A percentile compares a stretch with the other conserved stretches of the same genome.
These are phyloP conservation scores for Drosophila cardini DNA, from an alignment of 1,140 invertebrate genomes.

Conservation along the genomic window DNA sequence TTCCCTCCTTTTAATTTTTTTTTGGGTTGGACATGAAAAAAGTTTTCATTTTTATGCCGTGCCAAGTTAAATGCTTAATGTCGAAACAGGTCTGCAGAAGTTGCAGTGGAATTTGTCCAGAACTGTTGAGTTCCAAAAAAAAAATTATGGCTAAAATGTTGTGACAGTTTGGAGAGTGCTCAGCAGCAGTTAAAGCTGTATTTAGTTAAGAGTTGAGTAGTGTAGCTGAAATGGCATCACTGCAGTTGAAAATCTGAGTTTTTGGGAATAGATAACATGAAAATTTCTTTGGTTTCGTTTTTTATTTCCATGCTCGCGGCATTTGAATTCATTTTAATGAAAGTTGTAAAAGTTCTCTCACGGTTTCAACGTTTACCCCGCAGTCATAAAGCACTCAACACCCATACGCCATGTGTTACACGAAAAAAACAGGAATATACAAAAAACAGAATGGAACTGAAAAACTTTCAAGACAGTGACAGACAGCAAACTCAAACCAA, in stretches of 20 bases:
- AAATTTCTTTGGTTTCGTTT: not conserved
- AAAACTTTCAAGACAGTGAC: constrained; percentile 65
- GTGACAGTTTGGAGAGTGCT: constrained; percentile 19
- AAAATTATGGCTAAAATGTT: constrained; percentile 44
- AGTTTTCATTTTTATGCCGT: constrained; percentile 59
- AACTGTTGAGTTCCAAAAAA: constrained; percentile 33
- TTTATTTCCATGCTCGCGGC: constrained; percentile 24
- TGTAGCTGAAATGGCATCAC: not conserved
- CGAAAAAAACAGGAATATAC: not conserved
- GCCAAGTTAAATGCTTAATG: constrained; percentile 29
- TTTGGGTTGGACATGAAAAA: constrained; percentile 27
- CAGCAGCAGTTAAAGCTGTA: not conserved
- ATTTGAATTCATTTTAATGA: constrained; percentile 45
- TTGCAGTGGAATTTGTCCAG: constrained; percentile 17
- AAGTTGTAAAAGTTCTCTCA: constrained; percentile 49
- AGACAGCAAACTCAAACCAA: constrained; percentile 30
- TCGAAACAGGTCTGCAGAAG: constrained; percentile 24
- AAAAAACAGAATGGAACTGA: constrained; percentile 10
- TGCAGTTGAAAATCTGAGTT: not conserved
- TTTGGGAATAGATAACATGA: not conserved
- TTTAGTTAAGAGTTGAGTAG: not conserved
- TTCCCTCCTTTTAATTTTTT: constrained; percentile 2
- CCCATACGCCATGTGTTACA: constrained; percentile 77
- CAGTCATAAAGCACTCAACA: constrained; percentile 73
- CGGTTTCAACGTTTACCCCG: constrained; percentile 45